A percentile compares a stretch with the other conserved stretches of the same genome.
phyloP scores from a whole-genome alignment of 2,888 invertebrate species.

The Caenorhabditis uteleia region DNA sequence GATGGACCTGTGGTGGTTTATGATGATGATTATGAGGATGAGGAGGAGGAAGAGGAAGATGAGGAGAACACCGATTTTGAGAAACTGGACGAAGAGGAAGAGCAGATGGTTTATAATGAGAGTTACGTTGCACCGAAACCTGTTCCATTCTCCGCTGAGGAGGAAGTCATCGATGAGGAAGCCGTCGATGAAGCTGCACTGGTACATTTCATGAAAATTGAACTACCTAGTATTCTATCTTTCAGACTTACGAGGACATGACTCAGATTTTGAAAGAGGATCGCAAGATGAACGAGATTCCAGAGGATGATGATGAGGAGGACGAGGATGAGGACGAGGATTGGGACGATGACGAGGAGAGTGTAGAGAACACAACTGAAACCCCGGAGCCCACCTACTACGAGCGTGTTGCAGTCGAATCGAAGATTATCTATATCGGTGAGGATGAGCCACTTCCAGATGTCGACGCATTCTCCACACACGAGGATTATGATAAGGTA shows the following conservation, averaged over 20 bases:
- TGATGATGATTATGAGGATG: neutral
- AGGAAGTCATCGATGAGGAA: neutral
- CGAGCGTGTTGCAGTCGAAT: neutral
- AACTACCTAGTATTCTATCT: neutral
- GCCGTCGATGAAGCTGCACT: neutral
- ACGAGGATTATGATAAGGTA: neutral
- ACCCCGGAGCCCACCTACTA: neutral
- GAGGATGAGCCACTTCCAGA: neutral
- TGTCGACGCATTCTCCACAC: neutral
- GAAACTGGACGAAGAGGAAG: neutral
- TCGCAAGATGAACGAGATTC: neutral
- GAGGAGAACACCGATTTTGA: neutral
- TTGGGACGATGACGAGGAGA: neutral
- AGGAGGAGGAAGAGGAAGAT: neutral
- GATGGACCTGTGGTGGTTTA: neutral
- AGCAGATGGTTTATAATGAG: neutral
- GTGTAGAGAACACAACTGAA: neutral
- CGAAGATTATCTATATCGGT: neutral
- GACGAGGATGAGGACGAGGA: slow-evolving; percentile 3
- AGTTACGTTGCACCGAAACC: neutral
- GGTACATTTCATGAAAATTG: neutral
- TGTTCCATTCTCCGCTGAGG: neutral
- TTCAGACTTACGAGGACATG: neutral
- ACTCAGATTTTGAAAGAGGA: neutral
- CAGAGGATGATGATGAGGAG: slow-evolving; percentile 1